Percentiles rank a stretch among this genome's conserved stretches.
Conservation (phyloP, 2,888 invertebrate species). For the Rambutsinella grinnellia region DNA sequence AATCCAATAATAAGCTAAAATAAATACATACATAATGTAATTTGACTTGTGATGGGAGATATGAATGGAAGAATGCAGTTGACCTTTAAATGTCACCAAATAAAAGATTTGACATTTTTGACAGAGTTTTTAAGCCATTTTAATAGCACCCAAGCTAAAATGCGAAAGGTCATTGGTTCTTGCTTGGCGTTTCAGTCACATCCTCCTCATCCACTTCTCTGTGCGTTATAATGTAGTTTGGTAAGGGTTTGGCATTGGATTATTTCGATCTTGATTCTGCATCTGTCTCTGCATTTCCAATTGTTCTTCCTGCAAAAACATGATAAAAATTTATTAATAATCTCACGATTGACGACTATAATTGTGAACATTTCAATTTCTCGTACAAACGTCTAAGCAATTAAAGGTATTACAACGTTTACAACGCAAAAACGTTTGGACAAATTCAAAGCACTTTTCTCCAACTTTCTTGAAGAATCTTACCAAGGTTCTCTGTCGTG, state of each 20-base stretch:
- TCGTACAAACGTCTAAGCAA: conserved; percentile 70
- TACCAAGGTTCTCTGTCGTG: conserved; percentile 94
- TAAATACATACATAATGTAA: too few species aligned
- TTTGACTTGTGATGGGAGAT: too few species aligned
- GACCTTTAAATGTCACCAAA: too few species aligned
- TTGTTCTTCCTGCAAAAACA: conserved; percentile 60
- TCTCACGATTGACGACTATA: neutral
- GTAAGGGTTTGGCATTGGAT: conserved; percentile 33
- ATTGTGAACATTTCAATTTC: conserved; percentile 3
- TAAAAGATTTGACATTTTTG: too few species aligned
- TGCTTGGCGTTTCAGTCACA: too few species aligned
- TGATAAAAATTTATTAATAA: neutral
- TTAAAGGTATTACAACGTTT: conserved; percentile 18
- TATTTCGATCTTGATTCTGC: conserved; percentile 62
- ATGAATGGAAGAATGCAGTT: too few species aligned
- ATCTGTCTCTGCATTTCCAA: conserved; percentile 59
- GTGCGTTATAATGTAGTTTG: conserved; percentile 38
- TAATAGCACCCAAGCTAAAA: too few species aligned
- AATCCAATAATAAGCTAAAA: too few species aligned
- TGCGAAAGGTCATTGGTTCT: too few species aligned
- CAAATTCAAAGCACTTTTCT: too few species aligned
- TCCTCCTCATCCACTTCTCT: too few species aligned
- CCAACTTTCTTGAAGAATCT: conserved; percentile 40
- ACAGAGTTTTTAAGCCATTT: too few species aligned
- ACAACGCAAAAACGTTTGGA: neutral